Evolutionary conservation across 2,113 vertebrate species (phyloP), one percentile per base, ranked within the genome.

Genomic region (Pedionomus torquatus): DNA sequence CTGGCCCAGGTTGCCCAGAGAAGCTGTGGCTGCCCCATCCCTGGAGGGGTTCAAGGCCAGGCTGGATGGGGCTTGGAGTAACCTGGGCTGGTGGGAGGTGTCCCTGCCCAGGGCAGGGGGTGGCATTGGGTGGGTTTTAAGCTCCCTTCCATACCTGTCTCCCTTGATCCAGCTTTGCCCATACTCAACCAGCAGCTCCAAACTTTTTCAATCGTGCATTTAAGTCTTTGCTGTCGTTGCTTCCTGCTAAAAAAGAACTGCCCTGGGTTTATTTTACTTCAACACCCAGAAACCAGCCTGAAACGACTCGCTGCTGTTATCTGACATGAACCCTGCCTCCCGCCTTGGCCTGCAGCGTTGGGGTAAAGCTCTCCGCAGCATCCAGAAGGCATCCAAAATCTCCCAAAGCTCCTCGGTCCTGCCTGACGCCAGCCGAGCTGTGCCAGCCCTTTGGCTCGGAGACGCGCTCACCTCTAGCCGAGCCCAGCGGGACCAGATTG

Each of bases 141-240:
- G 33, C 31, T 13, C 31, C 33, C 33, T 23, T 21, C 33, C 33
- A 4, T n/a, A 19, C 19, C 70, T 10, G 4, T n/a, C 52, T 72
- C 57, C 77, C 63, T 48, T 0, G 2, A 26, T 28, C 77, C 77
- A 43, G 51, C 70, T 77, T 25, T 11, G n/a, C 28, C 9, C 1
- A 1, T 39, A 10, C 44, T 24, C 74, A 11, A 5, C 68, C 63
- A 11, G 21, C 1, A 6, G 18, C 35, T 89, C 35, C 35, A 55
- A 7, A 43, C 33, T 6, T 5, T 28, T 19, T 7, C 77, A 24
- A 4, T 0, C 5, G 15, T 0, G 10, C 24, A 7, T 16, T 80
- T 16, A 10, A 1, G 4, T 10, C 44, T n/a, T 31, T 18, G 63
- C 57, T 17, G 14, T 8, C 11, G 1, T 12, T 25, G 39, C 35